phyloP scores from a whole-genome alignment of 2,797 vertebrate species.

The Danio kyathit region DNA sequence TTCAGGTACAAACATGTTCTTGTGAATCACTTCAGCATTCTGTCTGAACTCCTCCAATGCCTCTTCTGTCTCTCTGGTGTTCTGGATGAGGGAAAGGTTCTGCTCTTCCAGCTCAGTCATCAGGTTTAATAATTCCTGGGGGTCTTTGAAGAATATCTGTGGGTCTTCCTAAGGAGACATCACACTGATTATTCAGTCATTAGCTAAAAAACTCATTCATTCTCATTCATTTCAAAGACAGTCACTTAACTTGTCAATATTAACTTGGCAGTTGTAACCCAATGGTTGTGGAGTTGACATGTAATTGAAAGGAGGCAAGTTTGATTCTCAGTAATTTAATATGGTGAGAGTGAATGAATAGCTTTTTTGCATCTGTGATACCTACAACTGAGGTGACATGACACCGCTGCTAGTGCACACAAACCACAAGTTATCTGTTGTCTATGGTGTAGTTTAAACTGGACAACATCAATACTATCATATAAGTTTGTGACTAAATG shows the following conservation, averaged over 20 bases:
- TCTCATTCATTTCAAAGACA: neutral
- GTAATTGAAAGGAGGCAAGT: too few relatives aligned
- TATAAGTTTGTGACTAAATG: too few relatives aligned
- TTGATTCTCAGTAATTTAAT: too few relatives aligned
- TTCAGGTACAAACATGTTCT: conserved; percentile 78
- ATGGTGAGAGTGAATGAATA: too few relatives aligned
- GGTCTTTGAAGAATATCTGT: conserved; percentile 88
- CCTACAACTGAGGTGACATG: too few relatives aligned
- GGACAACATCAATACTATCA: too few relatives aligned
- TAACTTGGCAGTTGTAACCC: too few relatives aligned
- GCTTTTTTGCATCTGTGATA: too few relatives aligned
- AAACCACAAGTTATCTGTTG: too few relatives aligned
- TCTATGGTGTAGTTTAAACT: too few relatives aligned
- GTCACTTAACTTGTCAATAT: neutral
- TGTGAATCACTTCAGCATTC: conserved; percentile 72
- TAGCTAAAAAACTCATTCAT: neutral
- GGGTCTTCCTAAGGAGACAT: conserved; percentile 76
- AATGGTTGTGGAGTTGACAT: too few relatives aligned
- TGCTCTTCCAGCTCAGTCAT: conserved; percentile 88
- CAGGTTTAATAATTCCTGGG: conserved; percentile 86
- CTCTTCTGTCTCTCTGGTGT: conserved; percentile 84
- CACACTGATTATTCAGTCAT: conserved; percentile 2
- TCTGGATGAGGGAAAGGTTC: conserved; percentile 88
- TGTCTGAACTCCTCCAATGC: conserved; percentile 78
- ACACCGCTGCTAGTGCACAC: too few relatives aligned